A percentile compares a stretch with the other conserved stretches of the same genome.
phyloP scores from a whole-genome alignment of 2,888 invertebrate genomes.

The Oligia fasciuncula region DNA sequence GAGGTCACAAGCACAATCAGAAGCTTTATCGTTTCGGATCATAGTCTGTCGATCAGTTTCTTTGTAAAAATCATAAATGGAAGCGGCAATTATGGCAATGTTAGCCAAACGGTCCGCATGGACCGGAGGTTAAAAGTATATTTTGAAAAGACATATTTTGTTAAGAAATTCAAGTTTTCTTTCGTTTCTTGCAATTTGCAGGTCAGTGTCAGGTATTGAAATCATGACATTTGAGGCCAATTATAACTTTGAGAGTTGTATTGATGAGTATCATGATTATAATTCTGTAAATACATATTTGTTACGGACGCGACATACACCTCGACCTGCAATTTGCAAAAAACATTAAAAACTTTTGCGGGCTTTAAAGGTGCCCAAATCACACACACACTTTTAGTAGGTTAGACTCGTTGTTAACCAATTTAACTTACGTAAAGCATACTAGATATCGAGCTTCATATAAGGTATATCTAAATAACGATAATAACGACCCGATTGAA shows the following conservation, averaged over 20 bases:
- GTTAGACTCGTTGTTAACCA: constrained; percentile 3
- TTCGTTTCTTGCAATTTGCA: neutral
- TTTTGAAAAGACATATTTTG: too few relatives aligned
- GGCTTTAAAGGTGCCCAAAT: neutral
- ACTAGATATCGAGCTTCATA: neutral
- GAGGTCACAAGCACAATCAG: neutral
- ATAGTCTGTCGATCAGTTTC: neutral
- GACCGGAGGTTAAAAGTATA: neutral
- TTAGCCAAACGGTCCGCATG: neutral
- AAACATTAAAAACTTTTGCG: neutral
- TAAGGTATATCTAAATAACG: neutral
- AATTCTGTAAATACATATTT: neutral
- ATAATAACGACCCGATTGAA: neutral
- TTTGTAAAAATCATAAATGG: constrained; percentile 2
- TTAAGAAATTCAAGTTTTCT: too few relatives aligned
- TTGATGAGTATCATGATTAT: neutral
- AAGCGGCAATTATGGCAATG: neutral
- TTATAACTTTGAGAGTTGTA: neutral
- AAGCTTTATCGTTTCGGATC: neutral
- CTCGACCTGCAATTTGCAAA: neutral
- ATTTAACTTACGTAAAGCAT: constrained; percentile 9
- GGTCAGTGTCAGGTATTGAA: neutral
- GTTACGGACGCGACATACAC: neutral
- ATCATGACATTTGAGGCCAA: neutral
- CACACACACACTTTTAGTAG: neutral